Conservation (phyloP, 2,113 vertebrate species). For the Rhombomys opimus region DNA sequence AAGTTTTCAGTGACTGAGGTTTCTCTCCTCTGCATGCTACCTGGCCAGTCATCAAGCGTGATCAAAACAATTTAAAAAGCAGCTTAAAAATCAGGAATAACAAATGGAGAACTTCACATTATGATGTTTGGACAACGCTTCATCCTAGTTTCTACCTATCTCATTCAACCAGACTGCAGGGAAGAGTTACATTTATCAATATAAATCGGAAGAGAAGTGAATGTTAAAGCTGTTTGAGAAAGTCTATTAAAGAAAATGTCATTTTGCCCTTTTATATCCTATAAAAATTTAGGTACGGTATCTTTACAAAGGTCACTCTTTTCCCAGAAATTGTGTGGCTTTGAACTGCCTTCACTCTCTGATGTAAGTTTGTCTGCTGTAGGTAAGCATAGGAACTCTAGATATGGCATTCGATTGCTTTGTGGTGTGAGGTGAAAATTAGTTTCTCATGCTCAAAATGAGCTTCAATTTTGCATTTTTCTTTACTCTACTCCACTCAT, state of each 20-base stretch:
- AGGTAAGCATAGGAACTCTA: not conserved
- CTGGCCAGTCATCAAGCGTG: not conserved
- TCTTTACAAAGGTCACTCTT: slow-evolving; percentile 51
- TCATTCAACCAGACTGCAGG: not conserved
- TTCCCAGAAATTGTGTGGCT: slow-evolving; percentile 9
- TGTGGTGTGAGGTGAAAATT: not conserved
- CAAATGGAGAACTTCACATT: not conserved
- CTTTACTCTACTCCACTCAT: not conserved
- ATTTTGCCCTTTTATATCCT: slow-evolving; percentile 47
- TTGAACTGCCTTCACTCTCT: slow-evolving; percentile 30
- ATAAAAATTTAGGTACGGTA: slow-evolving; percentile 35
- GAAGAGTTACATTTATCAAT: slow-evolving; percentile 1
- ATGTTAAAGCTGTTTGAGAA: not conserved
- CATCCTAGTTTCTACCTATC: not conserved
- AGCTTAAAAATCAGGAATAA: not conserved
- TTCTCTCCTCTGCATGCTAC: not conserved
- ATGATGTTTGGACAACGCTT: not conserved
- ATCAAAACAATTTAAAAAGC: not conserved
- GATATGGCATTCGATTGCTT: not conserved
- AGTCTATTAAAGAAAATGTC: slow-evolving; percentile 53
- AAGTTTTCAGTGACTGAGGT: not conserved
- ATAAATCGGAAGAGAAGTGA: not conserved
- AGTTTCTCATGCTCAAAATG: slow-evolving; percentile 10
- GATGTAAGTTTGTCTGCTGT: slow-evolving; percentile 24
- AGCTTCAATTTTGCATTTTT: not conserved